phyloP scores from a whole-genome alignment of 2,113 vertebrate species.

The Ameiurus melas region DNA sequence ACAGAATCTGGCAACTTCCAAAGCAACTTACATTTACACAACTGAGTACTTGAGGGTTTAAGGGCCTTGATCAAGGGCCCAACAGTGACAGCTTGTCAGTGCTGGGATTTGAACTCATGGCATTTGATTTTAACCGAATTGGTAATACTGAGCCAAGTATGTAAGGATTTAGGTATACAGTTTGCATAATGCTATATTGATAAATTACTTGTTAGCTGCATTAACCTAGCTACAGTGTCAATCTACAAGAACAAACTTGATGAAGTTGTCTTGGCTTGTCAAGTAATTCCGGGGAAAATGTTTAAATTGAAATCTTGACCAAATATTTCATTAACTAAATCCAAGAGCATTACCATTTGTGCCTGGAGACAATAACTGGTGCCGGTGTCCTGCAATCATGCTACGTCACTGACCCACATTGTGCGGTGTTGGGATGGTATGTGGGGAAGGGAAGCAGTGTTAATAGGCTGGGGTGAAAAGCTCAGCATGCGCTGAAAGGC shows the following conservation, averaged over 20 bases:
- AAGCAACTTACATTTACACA: too few species aligned
- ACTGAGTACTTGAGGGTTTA: too few species aligned
- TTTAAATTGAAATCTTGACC: background rate
- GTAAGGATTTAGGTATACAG: background rate
- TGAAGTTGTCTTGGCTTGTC: background rate
- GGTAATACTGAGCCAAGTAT: background rate
- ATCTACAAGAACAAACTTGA: too few species aligned
- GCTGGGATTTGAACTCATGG: too few species aligned
- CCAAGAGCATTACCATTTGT: conserved; percentile 24
- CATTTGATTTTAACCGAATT: background rate
- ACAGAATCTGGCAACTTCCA: too few species aligned
- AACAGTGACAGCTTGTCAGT: too few species aligned
- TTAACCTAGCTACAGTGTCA: background rate
- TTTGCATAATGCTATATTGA: background rate
- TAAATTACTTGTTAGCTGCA: background rate
- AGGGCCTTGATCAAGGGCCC: too few species aligned
- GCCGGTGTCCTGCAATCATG: conserved; percentile 29
- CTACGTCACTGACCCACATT: conserved; percentile 44
- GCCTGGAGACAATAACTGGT: conserved; percentile 26
- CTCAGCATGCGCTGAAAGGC: conserved; percentile 60
- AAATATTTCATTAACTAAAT: background rate
- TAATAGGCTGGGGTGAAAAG: conserved; percentile 65
- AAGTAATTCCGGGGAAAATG: background rate
- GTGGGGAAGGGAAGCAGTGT: conserved; percentile 49
- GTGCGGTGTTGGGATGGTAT: conserved; percentile 40